phyloP scores from a whole-genome alignment of 2,797 vertebrate species.

The Neoniphon sammara region DNA sequence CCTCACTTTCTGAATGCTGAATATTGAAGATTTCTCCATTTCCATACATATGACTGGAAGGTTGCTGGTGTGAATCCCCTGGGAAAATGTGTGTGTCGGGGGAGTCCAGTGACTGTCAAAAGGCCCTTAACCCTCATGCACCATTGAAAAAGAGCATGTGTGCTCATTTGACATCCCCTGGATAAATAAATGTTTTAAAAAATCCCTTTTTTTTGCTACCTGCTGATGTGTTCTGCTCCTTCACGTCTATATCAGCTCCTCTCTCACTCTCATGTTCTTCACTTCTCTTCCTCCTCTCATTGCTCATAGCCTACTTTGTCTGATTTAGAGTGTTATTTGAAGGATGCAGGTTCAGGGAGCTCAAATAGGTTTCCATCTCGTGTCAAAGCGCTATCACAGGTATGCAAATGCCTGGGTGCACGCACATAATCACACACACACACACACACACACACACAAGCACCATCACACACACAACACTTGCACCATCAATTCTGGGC shows the following conservation, averaged over 20 bases:
- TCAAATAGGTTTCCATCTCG: constrained; percentile 57
- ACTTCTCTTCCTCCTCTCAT: constrained; percentile 14
- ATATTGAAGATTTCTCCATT: constrained; percentile 7
- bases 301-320: constrained; percentile 57
- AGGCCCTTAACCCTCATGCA: background rate
- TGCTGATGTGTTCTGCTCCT: background rate
- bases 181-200: too few relatives aligned
- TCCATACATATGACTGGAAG: constrained; percentile 11
- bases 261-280: background rate
- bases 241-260: background rate
- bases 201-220: background rate
- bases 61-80: background rate
- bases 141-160: too few relatives aligned
- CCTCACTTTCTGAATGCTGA: background rate
- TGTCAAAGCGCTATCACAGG: constrained; percentile 25
- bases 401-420: constrained; percentile 63
- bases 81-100: background rate
- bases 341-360: constrained; percentile 57
- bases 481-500: background rate
- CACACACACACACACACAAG: background rate
- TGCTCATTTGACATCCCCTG: background rate
- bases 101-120: background rate
- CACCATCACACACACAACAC: background rate
- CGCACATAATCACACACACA: constrained; percentile 3
- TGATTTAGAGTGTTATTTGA: constrained; percentile 65